Percentiles rank a stretch among this genome's conserved stretches.
Conservation (phyloP, 1,140 invertebrate genomes). For the Drosophila santomea region DNA sequence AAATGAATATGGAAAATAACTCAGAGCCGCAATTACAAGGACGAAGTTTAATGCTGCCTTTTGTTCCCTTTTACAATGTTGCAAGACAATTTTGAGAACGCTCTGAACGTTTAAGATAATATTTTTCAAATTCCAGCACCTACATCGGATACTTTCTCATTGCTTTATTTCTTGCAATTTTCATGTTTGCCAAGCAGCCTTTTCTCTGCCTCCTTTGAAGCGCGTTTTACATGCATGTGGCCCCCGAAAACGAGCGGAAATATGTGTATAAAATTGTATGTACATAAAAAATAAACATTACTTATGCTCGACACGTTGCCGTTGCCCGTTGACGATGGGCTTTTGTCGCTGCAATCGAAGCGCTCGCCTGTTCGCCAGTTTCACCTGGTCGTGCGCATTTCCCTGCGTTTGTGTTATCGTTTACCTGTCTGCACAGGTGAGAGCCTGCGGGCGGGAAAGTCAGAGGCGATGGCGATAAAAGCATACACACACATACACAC, state of each 20-base stretch:
- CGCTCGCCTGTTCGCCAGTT: slow-evolving; percentile 17
- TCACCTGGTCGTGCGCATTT: background rate
- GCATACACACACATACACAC: slow-evolving; percentile 26
- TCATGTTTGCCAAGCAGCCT: slow-evolving; percentile 14
- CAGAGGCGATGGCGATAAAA: slow-evolving; percentile 69
- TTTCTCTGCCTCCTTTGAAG: slow-evolving; percentile 17
- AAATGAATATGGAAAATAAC: background rate
- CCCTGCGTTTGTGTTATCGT: slow-evolving; percentile 65
- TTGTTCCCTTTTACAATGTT: background rate
- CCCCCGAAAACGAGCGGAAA: slow-evolving; percentile 26
- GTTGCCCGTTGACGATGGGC: slow-evolving; percentile 17
- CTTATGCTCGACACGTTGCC: slow-evolving; percentile 69
- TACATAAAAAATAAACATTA: slow-evolving; percentile 69
- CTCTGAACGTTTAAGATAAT: background rate
- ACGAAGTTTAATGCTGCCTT: no score
- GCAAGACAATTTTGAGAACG: background rate
- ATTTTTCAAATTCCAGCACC: slow-evolving; percentile 4
- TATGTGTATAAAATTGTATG: slow-evolving; percentile 22
- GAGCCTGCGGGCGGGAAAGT: slow-evolving; percentile 44
- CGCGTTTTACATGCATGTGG: slow-evolving; percentile 59
- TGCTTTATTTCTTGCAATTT: slow-evolving; percentile 32
- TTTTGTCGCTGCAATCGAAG: slow-evolving; percentile 51
- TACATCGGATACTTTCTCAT: slow-evolving; percentile 2
- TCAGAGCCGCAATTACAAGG: no score
- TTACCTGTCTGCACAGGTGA: slow-evolving; percentile 27